A percentile compares a stretch with the other conserved stretches of the same genome.
Conservation (phyloP, 2,888 invertebrate species). For the Scrobipalpa costella region DNA sequence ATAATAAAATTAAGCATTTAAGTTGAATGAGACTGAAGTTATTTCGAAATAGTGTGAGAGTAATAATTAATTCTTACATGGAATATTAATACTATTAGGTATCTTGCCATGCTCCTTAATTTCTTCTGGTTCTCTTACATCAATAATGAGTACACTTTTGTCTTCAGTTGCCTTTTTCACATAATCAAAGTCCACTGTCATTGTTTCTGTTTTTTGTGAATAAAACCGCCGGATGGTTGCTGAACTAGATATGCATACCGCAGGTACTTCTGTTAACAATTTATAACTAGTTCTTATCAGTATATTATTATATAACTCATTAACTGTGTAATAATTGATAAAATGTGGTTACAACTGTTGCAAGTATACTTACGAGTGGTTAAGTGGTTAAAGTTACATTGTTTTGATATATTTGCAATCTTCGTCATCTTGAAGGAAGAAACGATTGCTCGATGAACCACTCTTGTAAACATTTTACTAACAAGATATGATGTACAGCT, state of each 20-base stretch:
- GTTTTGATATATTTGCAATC: not conserved
- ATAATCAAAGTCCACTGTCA: conserved; percentile 66
- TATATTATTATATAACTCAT: not conserved
- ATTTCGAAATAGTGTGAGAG: not conserved
- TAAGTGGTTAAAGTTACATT: not conserved
- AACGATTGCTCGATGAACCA: not conserved
- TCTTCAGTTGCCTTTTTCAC: conserved; percentile 61
- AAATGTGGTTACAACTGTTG: not conserved
- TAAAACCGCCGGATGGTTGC: conserved; percentile 40
- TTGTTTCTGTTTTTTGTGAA: conserved; percentile 48
- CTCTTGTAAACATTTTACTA: conserved; percentile 1
- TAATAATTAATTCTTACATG: conserved; percentile 76
- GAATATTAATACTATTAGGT: conserved; percentile 88
- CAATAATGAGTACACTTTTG: conserved; percentile 80
- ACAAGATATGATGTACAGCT: not conserved
- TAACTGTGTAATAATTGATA: not conserved
- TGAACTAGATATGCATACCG: not conserved
- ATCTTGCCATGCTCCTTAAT: conserved; percentile 85
- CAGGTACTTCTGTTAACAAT: conserved; percentile 22
- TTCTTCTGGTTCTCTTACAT: conserved; percentile 89
- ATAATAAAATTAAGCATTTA: too few relatives aligned
- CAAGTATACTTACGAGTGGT: not conserved
- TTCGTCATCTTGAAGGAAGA: conserved; percentile 3
- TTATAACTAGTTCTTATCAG: not conserved
- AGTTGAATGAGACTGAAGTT: not conserved